These are phyloP conservation scores for Lasiommata megera DNA, from an alignment of 2,888 invertebrate species.

Conservation along the genomic window DNA sequence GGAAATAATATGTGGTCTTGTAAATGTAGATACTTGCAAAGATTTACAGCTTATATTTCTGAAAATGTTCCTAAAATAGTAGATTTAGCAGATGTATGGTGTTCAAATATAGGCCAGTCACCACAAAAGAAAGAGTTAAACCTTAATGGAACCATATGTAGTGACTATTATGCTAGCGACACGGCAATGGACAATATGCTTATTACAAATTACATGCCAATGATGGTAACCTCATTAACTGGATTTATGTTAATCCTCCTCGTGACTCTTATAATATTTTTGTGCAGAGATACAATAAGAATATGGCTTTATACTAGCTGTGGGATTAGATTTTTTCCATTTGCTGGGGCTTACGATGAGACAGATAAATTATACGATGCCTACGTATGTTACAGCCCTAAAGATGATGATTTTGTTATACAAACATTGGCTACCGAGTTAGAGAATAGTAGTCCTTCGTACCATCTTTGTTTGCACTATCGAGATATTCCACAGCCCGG, in stretches of 20 bases:
- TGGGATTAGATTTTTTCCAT: slow-evolving; percentile 90
- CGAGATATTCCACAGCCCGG: slow-evolving; percentile 90
- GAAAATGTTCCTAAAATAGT: slow-evolving; percentile 89
- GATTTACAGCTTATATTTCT: slow-evolving; percentile 89
- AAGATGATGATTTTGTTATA: slow-evolving; percentile 95
- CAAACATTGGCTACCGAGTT: slow-evolving; percentile 92
- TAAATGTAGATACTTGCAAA: slow-evolving; percentile 92
- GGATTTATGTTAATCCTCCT: slow-evolving; percentile 89
- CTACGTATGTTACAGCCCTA: slow-evolving; percentile 95
- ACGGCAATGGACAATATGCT: slow-evolving; percentile 91
- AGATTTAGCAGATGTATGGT: slow-evolving; percentile 89
- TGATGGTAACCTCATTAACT: slow-evolving; percentile 89
- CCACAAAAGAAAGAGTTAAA: slow-evolving; percentile 89
- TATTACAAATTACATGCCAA: slow-evolving; percentile 91
- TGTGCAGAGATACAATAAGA: slow-evolving; percentile 92
- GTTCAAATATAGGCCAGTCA: slow-evolving; percentile 86
- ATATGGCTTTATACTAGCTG: slow-evolving; percentile 94
- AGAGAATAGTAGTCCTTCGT: slow-evolving; percentile 90
- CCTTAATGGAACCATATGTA: slow-evolving; percentile 92
- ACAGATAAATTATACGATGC: slow-evolving; percentile 95
- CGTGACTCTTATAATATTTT: slow-evolving; percentile 88
- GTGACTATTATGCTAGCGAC: slow-evolving; percentile 91
- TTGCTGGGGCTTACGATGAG: slow-evolving; percentile 87
- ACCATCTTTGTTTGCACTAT: slow-evolving; percentile 93
- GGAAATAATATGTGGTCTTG: slow-evolving; percentile 96